These are phyloP conservation scores for Colinus virginianus DNA, from an alignment of 2,113 vertebrate species.

Conservation along the genomic window DNA sequence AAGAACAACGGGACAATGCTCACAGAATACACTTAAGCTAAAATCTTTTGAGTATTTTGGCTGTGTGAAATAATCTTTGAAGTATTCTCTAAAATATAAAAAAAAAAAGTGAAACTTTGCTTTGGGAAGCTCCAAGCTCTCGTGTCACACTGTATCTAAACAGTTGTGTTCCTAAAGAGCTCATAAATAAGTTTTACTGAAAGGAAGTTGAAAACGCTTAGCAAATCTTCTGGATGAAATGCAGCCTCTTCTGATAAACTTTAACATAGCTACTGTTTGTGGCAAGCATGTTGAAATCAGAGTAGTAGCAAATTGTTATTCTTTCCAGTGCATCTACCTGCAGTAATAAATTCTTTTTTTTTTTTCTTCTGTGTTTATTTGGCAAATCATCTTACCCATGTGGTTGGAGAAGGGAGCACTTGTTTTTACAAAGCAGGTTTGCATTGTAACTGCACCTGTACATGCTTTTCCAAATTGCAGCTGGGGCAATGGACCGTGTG, in stretches of 20 bases:
- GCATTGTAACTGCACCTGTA: neutral
- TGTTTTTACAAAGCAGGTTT: neutral
- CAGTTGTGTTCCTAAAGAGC: neutral
- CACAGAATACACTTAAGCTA: neutral
- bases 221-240: neutral
- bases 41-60: neutral
- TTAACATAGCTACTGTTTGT: neutral
- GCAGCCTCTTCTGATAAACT: neutral
- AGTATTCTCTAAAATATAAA: neutral
- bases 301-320: neutral
- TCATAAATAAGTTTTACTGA: neutral
- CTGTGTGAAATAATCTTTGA: neutral
- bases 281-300: neutral
- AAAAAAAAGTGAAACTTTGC: neutral
- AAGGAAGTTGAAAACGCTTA: neutral
- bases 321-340: neutral
- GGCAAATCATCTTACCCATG: neutral
- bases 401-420: neutral
- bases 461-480: neutral
- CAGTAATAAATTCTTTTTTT: neutral
- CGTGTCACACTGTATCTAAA: neutral
- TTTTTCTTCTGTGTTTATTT: neutral
- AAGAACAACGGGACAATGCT: neutral
- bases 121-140: neutral
- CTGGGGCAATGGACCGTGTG: neutral